Base-by-base conservation (phyloP, 2,888 invertebrate genomes). In the Chrysolina oricalcia region DNA sequence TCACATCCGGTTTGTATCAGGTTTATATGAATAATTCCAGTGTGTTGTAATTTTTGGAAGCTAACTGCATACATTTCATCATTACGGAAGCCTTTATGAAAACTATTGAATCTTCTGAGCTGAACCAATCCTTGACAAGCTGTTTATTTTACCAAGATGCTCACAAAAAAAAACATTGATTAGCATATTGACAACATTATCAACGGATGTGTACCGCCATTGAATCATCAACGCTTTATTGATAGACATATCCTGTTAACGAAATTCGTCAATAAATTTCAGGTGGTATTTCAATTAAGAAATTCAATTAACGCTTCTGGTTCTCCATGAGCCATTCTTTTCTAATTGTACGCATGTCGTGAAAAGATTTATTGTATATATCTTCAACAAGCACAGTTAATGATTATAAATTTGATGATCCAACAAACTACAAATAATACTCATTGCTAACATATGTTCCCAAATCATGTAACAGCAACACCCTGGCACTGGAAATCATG, bases 221-320 rank as follows among this genome's bases (percentile, higher is more conserved):
- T 59, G 35, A 59, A 0, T n/a, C 59, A 59, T 27, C 10, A 19
- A 56, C 13, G 11, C 6, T 56, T 56, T 15, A 59, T 5, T 59
- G 59, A 27, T 27, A n/a, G 59, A 59, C 59, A 27, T n/a, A 59
- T 59, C 59, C 59, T 59, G 56, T 15, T 59, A 10, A 59, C 23
- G 27, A 27, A 59, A 15, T 2, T 27, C 59, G n/a, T 27, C 35
- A 59, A 59, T 59, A n/a, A 27, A 27, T 27, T 59, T 27, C 59
- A 27, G 27, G 9, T 59, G 27, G 27, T 59, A 59, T 27, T 59
- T 59, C 56, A 59, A 59, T 59, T n/a, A 59, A 15, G 27, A 27
- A 27, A 27, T 59, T 59, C 59, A 59, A 59, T 59, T 59, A 59
- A n/a, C 59, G 59, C 59, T 27, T 27, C n/a, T 15, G 27, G n/a